Base-by-base conservation (phyloP, 1,140 invertebrate species). In the Papilio polyxenes region DNA sequence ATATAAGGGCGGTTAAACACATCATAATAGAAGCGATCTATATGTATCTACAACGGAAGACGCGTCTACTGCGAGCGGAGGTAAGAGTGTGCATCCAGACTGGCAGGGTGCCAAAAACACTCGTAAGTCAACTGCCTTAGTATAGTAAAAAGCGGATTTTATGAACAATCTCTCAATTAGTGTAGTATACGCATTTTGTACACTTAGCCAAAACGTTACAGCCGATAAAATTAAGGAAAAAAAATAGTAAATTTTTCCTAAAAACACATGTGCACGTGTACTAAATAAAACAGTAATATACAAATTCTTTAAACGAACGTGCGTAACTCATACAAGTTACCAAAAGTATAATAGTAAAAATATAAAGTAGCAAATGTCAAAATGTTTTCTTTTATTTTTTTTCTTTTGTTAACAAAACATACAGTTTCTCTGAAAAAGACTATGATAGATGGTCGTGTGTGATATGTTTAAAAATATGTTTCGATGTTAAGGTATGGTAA, bases 21-120 rank as follows among this genome's bases (percentile, higher is more conserved):
- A n/a, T 20, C 6, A 37, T 49, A 49, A 77, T 49, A 77, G 44
- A 11, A 77, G 48, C 75, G 44, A 77, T 77, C 44, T 77, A 51
- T 56, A 77, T 77, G 53, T 77, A 77, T 53, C n/a, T 77, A 77
- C 75, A 77, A 77, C 75, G 75, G 75, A 77, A 77, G 75, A 77
- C 75, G 48, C 17, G 75, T n/a, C 75, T 49, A 49, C 20, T 15
- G n/a, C 75, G 75, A 49, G 15, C 74, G 11, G 49, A 20, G 49
- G 20, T 72, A 13, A 7, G n/a, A 40, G 49, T 77, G 75, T 77
- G 75, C 49, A 56, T 49, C 31, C 75, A 20, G 11, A 23, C 48
- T 77, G 75, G 75, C 75, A 49, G 11, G 15, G 11, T 49, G 75
- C 75, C 75, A 77, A 76, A 51, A 49, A 53, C 75, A 48, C 48